Base-by-base conservation (phyloP, 2,888 invertebrate species). In the Metacarcinus magister region DNA sequence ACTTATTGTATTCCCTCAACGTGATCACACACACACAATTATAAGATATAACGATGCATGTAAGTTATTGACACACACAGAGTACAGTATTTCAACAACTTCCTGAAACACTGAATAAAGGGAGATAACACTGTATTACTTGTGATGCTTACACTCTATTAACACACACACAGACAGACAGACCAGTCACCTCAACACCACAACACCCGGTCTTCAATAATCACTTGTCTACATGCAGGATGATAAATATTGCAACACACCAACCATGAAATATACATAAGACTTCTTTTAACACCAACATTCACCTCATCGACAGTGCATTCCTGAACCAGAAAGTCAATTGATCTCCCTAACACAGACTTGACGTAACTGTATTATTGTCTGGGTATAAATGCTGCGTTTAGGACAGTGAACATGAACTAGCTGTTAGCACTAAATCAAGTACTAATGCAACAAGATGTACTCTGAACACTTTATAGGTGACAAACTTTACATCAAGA, bases 51-150 rank as follows among this genome's bases (percentile, higher is more conserved):
- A 87, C 39, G 32, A 87, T 87, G 75, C 39, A 87, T 87, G 87
- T n/a, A 32, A 39, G 87, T 87, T 87, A 87, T 87, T 87, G n/a
- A 87, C 87, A 87, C 87, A 87, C 28, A 82, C 28, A 82, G 75
- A 82, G 87, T 39, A 87, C 87, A 87, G 87, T 87, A 13, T 87
- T n/a, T 87, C 39, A 32, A 87, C 16, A 39, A 87, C 87, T 82
- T 32, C 32, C 39, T 87, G 87, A 39, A 39, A 87, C 87, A 87
- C 87, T 39, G 87, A 39, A 39, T 39, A 87, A 82, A 28, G 75
- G 32, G 32, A 87, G 32, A 39, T 10, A 32, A 87, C 32, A 87
- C 87, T 39, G 28, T 75, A 87, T 87, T 39, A 87, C 19, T 32
- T 87, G 75, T 75, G 87, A 39, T 87, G 16, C 13, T 87, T 87